A percentile compares a stretch with the other conserved stretches of the same genome.
These are phyloP conservation scores for Ornithoptera alexandrae DNA, from an alignment of 2,888 invertebrate genomes.

Conservation along the genomic window DNA sequence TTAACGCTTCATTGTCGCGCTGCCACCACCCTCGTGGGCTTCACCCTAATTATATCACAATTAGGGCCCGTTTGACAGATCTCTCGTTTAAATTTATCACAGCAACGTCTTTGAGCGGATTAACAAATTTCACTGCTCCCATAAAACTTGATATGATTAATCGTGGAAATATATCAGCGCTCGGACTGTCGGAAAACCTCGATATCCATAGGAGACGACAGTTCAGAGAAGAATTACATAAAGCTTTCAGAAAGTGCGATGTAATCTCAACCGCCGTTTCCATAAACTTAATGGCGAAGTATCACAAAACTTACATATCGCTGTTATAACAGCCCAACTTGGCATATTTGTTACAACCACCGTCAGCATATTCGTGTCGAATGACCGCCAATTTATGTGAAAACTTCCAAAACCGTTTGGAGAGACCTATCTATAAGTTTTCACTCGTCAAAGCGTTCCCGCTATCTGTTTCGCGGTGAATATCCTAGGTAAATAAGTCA, in stretches of 20 bases:
- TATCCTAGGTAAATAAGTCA: conserved; percentile 76
- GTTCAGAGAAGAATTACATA: conserved; percentile 68
- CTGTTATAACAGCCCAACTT: conserved; percentile 79
- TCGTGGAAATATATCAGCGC: conserved; percentile 40
- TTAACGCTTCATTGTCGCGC: conserved; percentile 75
- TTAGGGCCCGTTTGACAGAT: conserved; percentile 74
- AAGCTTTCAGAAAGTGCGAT: conserved; percentile 78
- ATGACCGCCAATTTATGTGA: conserved; percentile 80
- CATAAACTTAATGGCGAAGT: conserved; percentile 79
- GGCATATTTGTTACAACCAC: conserved; percentile 79
- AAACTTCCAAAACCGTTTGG: conserved; percentile 74
- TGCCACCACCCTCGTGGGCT: conserved; percentile 67
- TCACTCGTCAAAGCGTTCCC: conserved; percentile 74
- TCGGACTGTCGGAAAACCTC: conserved; percentile 40
- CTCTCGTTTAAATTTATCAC: conserved; percentile 65
- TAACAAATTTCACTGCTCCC: conserved; percentile 56
- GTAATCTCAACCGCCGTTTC: conserved; percentile 76
- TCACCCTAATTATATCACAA: conserved; percentile 75
- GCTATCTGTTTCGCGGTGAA: conserved; percentile 65
- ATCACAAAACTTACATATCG: conserved; percentile 79
- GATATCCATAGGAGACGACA: conserved; percentile 52
- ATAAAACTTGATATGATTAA: conserved; percentile 65
- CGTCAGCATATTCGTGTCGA: conserved; percentile 80
- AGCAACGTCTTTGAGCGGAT: conserved; percentile 43
- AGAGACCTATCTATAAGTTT: conserved; percentile 77